Conservation (phyloP, 2,888 invertebrate genomes). For the Agrotis puta region DNA sequence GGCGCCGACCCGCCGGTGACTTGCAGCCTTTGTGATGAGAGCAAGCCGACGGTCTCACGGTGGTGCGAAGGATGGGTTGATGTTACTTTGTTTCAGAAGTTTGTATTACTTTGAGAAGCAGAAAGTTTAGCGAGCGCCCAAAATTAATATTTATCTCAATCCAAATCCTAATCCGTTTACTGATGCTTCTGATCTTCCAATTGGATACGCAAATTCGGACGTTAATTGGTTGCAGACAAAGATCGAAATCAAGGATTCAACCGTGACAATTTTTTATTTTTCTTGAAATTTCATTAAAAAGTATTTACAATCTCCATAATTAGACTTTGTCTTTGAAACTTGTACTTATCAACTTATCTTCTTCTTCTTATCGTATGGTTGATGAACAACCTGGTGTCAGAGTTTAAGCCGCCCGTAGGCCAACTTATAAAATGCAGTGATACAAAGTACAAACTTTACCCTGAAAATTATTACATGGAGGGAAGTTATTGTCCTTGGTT, state of each 20-base stretch:
- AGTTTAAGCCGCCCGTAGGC: too few species aligned
- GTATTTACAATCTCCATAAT: not conserved
- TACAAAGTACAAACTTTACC: constrained; percentile 20
- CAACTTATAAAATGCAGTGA: constrained; percentile 3
- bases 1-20: constrained; percentile 86
- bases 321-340: not conserved
- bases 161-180: too few species aligned
- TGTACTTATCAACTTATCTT: constrained; percentile 3
- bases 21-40: constrained; percentile 76
- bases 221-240: too few species aligned
- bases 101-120: not conserved
- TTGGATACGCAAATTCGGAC: too few species aligned
- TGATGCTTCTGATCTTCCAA: too few species aligned
- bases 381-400: too few species aligned
- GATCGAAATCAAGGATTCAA: too few species aligned
- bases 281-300: not conserved
- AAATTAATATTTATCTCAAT: too few species aligned
- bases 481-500: constrained; percentile 19
- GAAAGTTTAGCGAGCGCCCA: too few species aligned
- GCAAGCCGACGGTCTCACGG: constrained; percentile 73
- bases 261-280: not conserved
- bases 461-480: constrained; percentile 29
- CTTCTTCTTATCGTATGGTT: too few species aligned
- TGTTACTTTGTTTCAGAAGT: not conserved
- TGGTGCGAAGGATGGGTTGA: constrained; percentile 22